These are phyloP conservation scores for Megalurothrips usitatus DNA, from an alignment of 2,888 invertebrate species.

Conservation along the genomic window DNA sequence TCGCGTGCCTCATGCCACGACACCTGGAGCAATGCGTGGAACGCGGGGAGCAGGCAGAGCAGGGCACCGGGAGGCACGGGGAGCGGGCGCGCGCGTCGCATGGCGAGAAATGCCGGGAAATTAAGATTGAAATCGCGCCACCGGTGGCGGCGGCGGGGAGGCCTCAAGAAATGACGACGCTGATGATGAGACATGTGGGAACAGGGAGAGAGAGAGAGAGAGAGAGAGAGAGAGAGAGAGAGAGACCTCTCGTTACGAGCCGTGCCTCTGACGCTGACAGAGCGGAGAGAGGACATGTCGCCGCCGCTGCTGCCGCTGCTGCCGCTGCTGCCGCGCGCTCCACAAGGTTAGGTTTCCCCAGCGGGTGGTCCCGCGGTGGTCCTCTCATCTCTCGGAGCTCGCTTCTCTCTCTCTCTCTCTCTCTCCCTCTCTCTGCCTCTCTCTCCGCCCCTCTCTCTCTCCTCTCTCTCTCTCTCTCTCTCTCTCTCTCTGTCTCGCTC, in stretches of 20 bases:
- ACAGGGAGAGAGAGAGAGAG: not conserved
- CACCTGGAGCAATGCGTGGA: not conserved
- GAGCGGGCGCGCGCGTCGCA: not conserved
- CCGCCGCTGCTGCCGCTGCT: too few relatives aligned
- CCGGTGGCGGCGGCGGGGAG: too few relatives aligned
- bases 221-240: too few relatives aligned
- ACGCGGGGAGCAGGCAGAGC: too few relatives aligned
- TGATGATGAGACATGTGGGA: conserved; percentile 6
- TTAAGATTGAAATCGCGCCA: not conserved
- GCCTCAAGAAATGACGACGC: not conserved
- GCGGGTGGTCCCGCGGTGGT: not conserved
- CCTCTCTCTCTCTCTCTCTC: not conserved
- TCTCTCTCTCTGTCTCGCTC: not conserved
- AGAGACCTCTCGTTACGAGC: too few relatives aligned
- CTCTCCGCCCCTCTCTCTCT: conserved; percentile 12
- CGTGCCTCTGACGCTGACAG: too few relatives aligned
- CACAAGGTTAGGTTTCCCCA: too few relatives aligned
- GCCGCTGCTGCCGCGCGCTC: too few relatives aligned
- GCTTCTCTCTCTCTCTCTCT: not conserved
- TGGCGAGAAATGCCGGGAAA: conserved; percentile 11
- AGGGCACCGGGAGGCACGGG: not conserved
- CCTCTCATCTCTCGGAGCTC: not conserved
- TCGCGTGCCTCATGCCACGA: not conserved
- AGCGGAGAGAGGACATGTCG: too few relatives aligned
- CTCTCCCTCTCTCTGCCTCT: not conserved